phyloP scores from a whole-genome alignment of 2,888 invertebrate species.

The Drosophila austrosaltans region DNA sequence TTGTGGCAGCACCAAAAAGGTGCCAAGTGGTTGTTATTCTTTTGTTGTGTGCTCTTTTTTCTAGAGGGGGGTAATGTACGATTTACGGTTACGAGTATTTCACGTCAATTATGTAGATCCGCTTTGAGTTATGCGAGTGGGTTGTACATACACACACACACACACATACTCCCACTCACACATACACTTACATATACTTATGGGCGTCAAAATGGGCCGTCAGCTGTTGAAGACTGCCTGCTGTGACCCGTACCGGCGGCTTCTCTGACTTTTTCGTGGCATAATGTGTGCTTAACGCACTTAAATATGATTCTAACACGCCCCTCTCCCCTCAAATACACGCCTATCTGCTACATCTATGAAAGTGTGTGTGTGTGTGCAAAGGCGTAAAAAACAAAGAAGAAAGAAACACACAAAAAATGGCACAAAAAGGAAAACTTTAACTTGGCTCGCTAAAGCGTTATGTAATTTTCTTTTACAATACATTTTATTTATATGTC shows the following conservation, averaged over 20 bases:
- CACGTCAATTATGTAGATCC: slow-evolving; percentile 76
- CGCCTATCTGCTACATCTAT: slow-evolving; percentile 23
- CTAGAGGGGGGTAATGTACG: slow-evolving; percentile 50
- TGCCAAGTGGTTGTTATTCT: slow-evolving; percentile 52
- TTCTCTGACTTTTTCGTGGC: slow-evolving; percentile 15
- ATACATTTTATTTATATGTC: slow-evolving; percentile 46
- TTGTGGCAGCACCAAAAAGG: slow-evolving; percentile 24
- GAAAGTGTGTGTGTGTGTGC: not conserved
- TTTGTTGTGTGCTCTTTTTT: slow-evolving; percentile 27
- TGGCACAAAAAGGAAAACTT: slow-evolving; percentile 7
- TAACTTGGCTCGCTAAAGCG: slow-evolving; percentile 37
- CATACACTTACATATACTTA: not conserved
- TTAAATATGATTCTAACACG: slow-evolving; percentile 33
- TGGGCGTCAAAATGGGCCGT: slow-evolving; percentile 16
- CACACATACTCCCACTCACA: not conserved
- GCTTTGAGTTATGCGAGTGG: slow-evolving; percentile 71
- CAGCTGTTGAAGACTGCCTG: slow-evolving; percentile 12
- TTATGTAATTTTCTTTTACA: slow-evolving; percentile 51
- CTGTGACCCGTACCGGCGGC: slow-evolving; percentile 16
- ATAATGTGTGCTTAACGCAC: slow-evolving; percentile 29
- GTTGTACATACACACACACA: slow-evolving; percentile 15
- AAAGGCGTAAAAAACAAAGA: slow-evolving; percentile 9
- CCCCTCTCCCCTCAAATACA: not conserved
- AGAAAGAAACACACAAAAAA: not conserved
- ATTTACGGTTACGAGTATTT: slow-evolving; percentile 61